These are phyloP conservation scores for Pantherophis vulpinus DNA, from an alignment of 2,797 vertebrate genomes.

Conservation along the genomic window DNA sequence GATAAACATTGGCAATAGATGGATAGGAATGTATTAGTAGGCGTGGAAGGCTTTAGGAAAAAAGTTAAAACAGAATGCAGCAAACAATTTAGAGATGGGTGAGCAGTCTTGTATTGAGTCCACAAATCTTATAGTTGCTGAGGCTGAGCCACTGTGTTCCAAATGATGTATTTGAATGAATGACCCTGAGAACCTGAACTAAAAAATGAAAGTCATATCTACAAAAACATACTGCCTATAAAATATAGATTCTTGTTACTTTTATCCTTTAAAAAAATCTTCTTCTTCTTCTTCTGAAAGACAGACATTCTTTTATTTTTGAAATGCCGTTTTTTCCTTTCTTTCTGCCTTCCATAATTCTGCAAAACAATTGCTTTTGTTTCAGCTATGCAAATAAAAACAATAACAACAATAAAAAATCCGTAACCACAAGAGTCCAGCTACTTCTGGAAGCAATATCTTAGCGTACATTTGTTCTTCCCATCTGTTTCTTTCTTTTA, in stretches of 20 bases:
- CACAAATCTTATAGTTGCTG: neutral
- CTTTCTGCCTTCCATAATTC: neutral
- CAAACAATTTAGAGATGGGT: neutral
- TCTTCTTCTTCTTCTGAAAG: neutral
- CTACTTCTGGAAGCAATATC: neutral
- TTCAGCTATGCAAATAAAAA: neutral
- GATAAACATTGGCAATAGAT: neutral
- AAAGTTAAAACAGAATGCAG: neutral
- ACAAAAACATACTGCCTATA: neutral
- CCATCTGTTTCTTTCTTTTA: neutral
- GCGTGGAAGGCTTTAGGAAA: neutral
- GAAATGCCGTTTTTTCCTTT: neutral
- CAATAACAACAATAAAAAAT: neutral
- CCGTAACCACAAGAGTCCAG: neutral
- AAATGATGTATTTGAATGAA: neutral
- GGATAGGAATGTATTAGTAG: neutral
- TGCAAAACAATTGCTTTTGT: neutral
- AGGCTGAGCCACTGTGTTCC: neutral
- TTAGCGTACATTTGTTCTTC: neutral
- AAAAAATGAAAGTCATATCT: neutral
- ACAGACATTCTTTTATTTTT: neutral
- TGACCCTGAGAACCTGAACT: neutral
- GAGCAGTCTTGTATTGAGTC: neutral
- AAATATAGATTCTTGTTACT: neutral
- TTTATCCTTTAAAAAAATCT: neutral